These are phyloP conservation scores for Ametastegia equiseti DNA, from an alignment of 2,888 invertebrate genomes.

Conservation along the genomic window DNA sequence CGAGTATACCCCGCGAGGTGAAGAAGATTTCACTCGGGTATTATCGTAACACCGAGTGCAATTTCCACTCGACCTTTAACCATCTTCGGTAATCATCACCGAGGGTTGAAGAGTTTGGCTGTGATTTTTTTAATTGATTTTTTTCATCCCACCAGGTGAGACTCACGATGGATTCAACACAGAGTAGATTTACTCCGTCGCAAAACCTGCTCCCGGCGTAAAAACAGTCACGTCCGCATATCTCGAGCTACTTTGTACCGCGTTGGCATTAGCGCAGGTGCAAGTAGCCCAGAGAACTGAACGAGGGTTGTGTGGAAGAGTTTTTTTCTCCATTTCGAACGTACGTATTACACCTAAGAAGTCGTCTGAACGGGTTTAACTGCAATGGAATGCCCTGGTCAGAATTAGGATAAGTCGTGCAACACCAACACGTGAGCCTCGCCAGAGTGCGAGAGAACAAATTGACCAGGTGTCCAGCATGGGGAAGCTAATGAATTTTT, in stretches of 20 bases:
- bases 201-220: too few relatives aligned
- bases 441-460: not conserved
- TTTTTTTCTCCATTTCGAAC: not conserved
- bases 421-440: not conserved
- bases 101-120: too few relatives aligned
- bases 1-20: too few relatives aligned
- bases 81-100: too few relatives aligned
- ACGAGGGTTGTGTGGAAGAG: not conserved
- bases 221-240: too few relatives aligned
- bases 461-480: not conserved
- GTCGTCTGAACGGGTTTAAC: not conserved
- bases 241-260: too few relatives aligned
- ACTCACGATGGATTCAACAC: too few relatives aligned
- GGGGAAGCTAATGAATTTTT: not conserved
- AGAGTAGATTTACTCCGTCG: too few relatives aligned
- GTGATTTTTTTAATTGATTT: too few relatives aligned
- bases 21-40: not conserved
- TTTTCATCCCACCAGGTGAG: too few relatives aligned
- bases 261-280: not conserved
- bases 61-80: not conserved
- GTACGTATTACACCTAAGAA: not conserved
- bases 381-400: not conserved
- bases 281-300: not conserved
- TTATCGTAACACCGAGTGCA: too few relatives aligned
- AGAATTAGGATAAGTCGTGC: not conserved